Evolutionary conservation across 2,113 vertebrate genomes (phyloP).

Genomic region (Lampris incognitus): DNA sequence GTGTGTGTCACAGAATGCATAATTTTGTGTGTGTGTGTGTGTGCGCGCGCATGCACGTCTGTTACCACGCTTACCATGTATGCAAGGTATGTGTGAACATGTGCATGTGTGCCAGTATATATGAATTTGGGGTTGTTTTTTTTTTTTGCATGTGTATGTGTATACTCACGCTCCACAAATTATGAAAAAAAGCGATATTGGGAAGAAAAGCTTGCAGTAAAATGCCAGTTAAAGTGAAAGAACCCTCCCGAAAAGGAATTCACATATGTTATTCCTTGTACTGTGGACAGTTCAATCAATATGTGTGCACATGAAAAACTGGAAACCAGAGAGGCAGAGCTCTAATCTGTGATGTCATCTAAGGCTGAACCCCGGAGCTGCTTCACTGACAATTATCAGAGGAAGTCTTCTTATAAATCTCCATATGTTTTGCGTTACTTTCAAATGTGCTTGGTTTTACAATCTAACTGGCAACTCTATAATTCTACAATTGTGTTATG

Average conservation of each 20-base stretch:
- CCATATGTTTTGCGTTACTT: background rate
- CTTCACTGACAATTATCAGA: conserved; percentile 34
- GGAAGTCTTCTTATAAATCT: conserved; percentile 26
- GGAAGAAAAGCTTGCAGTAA: conserved; percentile 22
- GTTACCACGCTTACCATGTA: background rate
- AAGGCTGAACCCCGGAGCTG: conserved; percentile 43
- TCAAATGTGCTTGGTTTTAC: conserved; percentile 3
- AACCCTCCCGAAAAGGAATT: conserved; percentile 56
- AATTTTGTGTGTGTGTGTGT: conserved; percentile 6
- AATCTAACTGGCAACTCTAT: too few relatives aligned
- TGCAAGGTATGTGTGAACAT: background rate
- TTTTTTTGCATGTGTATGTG: background rate
- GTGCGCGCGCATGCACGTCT: background rate
- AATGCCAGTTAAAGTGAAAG: conserved; percentile 42
- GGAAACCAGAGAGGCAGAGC: conserved; percentile 42
- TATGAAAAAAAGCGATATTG: background rate
- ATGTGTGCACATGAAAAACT: conserved; percentile 69
- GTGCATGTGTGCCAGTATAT: conserved; percentile 1
- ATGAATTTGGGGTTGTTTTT: background rate
- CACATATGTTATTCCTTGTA: conserved; percentile 64
- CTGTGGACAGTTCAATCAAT: conserved; percentile 71
- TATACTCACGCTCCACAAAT: background rate
- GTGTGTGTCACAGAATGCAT: conserved; percentile 5
- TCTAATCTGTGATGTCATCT: conserved; percentile 70
- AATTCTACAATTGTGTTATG: too few relatives aligned